Evolutionary conservation across 2,888 invertebrate species (phyloP).

Genomic region (Xiphydria camelus): DNA sequence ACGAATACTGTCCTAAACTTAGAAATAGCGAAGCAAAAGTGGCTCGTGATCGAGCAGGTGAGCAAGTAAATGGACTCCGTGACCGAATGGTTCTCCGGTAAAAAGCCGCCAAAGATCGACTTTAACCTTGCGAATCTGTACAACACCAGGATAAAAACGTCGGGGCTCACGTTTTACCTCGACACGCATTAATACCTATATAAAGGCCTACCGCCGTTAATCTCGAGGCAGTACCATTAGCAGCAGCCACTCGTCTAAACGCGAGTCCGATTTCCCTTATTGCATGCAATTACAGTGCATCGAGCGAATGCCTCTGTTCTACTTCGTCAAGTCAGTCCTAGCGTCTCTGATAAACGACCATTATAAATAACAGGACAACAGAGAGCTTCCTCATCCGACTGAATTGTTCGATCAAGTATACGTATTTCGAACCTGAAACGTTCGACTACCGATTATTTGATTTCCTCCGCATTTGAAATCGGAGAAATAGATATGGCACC

Average conservation of each 20-base stretch:
- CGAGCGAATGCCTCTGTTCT: conserved; percentile 12
- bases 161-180: conserved; percentile 2
- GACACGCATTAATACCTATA: background rate
- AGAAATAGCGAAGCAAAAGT: too few relatives aligned
- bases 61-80: background rate
- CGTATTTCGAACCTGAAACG: conserved; percentile 1
- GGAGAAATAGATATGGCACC: conserved; percentile 14
- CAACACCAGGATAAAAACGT: conserved; percentile 4
- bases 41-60: too few relatives aligned
- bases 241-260: too few relatives aligned
- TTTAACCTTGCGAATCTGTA: background rate
- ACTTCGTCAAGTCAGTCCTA: conserved; percentile 10
- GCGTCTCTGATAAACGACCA: conserved; percentile 22
- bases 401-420: background rate
- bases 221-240: too few relatives aligned
- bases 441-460: background rate
- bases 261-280: background rate
- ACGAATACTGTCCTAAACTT: too few relatives aligned
- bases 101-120: conserved; percentile 3
- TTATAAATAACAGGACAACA: conserved; percentile 19
- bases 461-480: background rate
- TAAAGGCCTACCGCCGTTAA: background rate
- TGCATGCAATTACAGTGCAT: background rate
- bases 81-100: background rate
- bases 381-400: background rate